Evolutionary conservation across 2,888 invertebrate genomes (phyloP).

Genomic region (Drepana falcataria): DNA sequence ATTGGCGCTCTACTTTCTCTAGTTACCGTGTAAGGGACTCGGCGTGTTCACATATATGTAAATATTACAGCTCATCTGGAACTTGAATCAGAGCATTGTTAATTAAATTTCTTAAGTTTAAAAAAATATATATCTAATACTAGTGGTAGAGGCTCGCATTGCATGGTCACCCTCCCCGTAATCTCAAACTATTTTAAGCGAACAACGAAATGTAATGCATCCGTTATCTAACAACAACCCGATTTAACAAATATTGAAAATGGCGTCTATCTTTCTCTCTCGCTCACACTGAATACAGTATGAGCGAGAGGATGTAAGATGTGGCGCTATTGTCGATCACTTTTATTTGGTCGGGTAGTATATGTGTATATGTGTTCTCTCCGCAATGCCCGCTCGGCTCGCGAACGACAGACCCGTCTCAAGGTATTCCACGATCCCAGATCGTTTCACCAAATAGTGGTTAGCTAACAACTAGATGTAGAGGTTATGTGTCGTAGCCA

Average conservation of each 20-base stretch:
- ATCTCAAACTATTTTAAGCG: conserved; percentile 25
- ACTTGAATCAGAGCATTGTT: too few relatives aligned
- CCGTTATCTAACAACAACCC: conserved; percentile 77
- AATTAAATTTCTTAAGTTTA: too few relatives aligned
- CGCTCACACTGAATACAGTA: neutral
- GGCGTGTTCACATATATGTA: too few relatives aligned
- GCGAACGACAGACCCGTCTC: conserved; percentile 79
- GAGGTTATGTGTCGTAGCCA: conserved; percentile 76
- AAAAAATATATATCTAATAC: too few relatives aligned
- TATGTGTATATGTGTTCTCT: conserved; percentile 83
- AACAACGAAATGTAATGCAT: conserved; percentile 76
- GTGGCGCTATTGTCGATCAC: neutral
- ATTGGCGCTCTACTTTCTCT: too few relatives aligned
- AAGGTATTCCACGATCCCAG: conserved; percentile 64
- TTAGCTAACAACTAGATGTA: conserved; percentile 66
- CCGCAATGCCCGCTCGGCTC: conserved; percentile 80
- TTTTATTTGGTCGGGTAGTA: neutral
- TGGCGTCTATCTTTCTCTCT: neutral
- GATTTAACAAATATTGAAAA: neutral
- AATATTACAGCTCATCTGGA: too few relatives aligned
- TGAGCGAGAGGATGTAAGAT: neutral
- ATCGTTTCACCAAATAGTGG: conserved; percentile 51
- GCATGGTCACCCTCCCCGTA: conserved; percentile 52
- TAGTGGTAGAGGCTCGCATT: conserved; percentile 27
- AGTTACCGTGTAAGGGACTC: too few relatives aligned